Evolutionary conservation across 2,113 vertebrate species (phyloP).

Genomic region (Caloenas nicobarica): DNA sequence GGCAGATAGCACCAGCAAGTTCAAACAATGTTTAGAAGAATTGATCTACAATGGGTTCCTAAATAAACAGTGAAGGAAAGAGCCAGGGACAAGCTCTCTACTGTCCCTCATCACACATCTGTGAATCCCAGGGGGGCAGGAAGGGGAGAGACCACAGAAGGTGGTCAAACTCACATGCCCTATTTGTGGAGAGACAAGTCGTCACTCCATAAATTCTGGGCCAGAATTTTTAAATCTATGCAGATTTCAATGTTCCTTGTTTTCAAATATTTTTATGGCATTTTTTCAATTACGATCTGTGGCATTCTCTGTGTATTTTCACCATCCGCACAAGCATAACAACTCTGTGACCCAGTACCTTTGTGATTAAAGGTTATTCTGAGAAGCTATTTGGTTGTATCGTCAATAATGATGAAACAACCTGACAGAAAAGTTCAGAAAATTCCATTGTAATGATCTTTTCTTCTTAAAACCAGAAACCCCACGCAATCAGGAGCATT

Average conservation of each 20-base stretch:
- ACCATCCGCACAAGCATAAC: background rate
- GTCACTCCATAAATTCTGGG: background rate
- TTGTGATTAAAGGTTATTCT: background rate
- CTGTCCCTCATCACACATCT: background rate
- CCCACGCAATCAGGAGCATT: background rate
- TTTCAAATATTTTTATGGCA: background rate
- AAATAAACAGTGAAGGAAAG: background rate
- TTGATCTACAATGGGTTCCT: background rate
- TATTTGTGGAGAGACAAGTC: background rate
- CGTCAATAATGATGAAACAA: background rate
- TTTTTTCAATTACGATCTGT: background rate
- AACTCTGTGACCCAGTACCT: background rate
- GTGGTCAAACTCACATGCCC: background rate
- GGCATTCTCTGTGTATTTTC: background rate
- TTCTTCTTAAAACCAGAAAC: background rate
- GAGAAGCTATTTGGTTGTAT: background rate
- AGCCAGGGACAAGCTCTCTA: background rate
- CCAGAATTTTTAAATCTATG: background rate
- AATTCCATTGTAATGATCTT: background rate
- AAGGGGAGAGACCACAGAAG: background rate
- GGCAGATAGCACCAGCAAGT: background rate
- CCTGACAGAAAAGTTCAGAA: background rate
- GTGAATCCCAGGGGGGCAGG: background rate
- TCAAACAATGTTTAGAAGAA: background rate
- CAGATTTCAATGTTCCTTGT: background rate